Evolutionary conservation across 92 coral and sea anemone genomes (phyloP).

Genomic region (Meandrina meandrites): DNA sequence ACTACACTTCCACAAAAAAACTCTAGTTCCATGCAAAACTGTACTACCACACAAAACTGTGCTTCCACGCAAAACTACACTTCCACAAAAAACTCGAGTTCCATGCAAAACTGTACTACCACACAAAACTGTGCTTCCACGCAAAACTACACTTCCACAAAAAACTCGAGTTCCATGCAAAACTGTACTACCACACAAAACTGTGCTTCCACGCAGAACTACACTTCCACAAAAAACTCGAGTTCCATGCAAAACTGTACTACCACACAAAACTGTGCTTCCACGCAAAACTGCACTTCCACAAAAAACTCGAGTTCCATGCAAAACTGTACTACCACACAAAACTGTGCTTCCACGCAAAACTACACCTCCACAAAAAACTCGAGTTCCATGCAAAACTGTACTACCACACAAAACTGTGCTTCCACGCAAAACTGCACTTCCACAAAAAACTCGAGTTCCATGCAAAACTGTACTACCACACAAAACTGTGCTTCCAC

Average conservation of each 20-base stretch:
- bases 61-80: neutral
- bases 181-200: neutral
- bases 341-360: neutral
- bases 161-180: neutral
- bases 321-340: too few relatives aligned
- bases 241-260: too few relatives aligned
- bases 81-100: neutral
- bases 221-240: too few relatives aligned
- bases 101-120: neutral
- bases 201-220: too few relatives aligned
- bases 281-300: neutral
- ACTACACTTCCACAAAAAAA: neutral
- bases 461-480: neutral
- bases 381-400: neutral
- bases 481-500: neutral
- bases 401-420: too few relatives aligned
- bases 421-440: neutral
- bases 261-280: too few relatives aligned
- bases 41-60: neutral
- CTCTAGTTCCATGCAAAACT: too few relatives aligned
- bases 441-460: neutral
- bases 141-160: neutral
- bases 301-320: too few relatives aligned
- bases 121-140: neutral
- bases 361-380: neutral